These are phyloP conservation scores for Apis laboriosa DNA, from an alignment of 1,140 invertebrate species.

Conservation along the genomic window DNA sequence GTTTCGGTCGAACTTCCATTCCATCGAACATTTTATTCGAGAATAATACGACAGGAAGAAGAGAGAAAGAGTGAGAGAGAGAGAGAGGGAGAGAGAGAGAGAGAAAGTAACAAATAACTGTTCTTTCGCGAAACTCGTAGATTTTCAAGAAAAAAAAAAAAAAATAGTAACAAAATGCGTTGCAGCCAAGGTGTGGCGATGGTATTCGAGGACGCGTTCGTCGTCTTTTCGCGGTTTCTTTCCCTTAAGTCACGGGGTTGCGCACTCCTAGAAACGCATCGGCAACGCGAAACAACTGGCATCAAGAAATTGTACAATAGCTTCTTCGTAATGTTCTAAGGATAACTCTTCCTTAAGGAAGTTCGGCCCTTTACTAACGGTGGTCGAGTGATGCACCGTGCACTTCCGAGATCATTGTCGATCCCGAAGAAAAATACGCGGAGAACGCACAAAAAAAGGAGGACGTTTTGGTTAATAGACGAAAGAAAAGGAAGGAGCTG, in stretches of 20 bases:
- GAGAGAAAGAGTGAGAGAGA: no score
- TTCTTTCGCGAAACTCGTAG: not conserved
- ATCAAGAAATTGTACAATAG: conserved; percentile 92
- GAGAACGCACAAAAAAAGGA: conserved; percentile 22
- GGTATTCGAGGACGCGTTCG: conserved; percentile 79
- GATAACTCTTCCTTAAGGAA: conserved; percentile 55
- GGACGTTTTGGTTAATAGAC: conserved; percentile 39
- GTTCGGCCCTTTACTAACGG: conserved; percentile 36
- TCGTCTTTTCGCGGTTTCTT: conserved; percentile 80
- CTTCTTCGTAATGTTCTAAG: conserved; percentile 92
- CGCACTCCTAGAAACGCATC: conserved; percentile 88
- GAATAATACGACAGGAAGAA: not conserved
- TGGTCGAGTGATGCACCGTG: conserved; percentile 61
- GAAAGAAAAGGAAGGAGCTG: not conserved
- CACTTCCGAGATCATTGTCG: conserved; percentile 40
- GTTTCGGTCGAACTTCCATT: not conserved
- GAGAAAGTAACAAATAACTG: not conserved
- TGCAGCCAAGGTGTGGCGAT: conserved; percentile 77
- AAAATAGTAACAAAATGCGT: conserved; percentile 75
- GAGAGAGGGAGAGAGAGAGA: not conserved
- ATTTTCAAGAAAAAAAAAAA: not conserved
- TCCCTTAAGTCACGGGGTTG: conserved; percentile 79
- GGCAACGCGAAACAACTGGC: conserved; percentile 89
- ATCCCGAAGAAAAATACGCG: conserved; percentile 31
- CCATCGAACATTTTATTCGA: not conserved